phyloP scores from a whole-genome alignment of 2,113 vertebrate species.

The Gobiocypris rarus region DNA sequence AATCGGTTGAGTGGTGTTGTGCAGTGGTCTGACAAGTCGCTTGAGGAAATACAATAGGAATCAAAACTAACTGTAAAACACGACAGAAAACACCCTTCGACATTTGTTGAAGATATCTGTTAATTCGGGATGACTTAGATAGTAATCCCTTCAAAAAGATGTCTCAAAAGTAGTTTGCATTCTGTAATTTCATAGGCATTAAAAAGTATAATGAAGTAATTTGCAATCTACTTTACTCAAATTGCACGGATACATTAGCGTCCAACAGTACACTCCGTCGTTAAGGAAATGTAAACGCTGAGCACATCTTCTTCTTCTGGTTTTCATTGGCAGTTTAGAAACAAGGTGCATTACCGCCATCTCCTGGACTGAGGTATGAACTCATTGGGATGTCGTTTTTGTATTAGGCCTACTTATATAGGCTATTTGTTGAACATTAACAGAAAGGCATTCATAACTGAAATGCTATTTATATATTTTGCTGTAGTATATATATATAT shows the following conservation, averaged over 20 bases:
- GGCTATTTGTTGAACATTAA: too few relatives aligned
- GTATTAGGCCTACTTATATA: too few relatives aligned
- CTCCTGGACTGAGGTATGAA: too few relatives aligned
- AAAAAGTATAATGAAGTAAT: neutral
- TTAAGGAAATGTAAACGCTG: too few relatives aligned
- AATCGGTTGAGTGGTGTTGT: neutral
- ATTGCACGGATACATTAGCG: neutral
- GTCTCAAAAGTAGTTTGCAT: neutral
- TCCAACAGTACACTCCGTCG: too few relatives aligned
- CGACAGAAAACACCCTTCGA: neutral
- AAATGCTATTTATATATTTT: too few relatives aligned
- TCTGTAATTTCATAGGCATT: neutral
- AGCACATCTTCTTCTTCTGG: neutral
- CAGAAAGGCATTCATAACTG: too few relatives aligned
- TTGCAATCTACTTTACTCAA: neutral
- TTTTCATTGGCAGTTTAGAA: too few relatives aligned
- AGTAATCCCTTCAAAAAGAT: neutral
- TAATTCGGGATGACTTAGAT: neutral
- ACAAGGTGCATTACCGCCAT: too few relatives aligned
- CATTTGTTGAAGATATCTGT: neutral
- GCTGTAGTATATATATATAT: too few relatives aligned
- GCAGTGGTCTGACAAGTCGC: neutral
- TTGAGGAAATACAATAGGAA: neutral
- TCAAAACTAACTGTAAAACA: neutral
- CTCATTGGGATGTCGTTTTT: too few relatives aligned